These are phyloP conservation scores for Mormyrus hasselquistii DNA, from an alignment of 2,797 vertebrate genomes.

Conservation along the genomic window DNA sequence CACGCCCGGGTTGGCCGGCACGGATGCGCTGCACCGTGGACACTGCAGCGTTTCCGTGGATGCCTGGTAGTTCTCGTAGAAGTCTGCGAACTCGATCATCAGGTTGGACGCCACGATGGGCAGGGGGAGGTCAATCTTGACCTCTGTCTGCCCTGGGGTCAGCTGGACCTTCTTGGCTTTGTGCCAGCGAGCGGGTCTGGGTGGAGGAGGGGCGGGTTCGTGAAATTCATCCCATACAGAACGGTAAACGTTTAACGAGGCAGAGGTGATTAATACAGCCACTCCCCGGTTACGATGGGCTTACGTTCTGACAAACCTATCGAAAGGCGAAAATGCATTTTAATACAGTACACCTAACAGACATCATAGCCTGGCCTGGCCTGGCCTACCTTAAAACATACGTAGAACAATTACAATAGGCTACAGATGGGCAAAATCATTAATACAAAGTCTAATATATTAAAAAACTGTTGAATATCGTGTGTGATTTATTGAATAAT, in stretches of 20 bases:
- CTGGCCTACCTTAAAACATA: background rate
- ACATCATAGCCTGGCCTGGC: background rate
- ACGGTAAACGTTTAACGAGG: background rate
- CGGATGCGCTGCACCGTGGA: constrained; percentile 92
- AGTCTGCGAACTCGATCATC: constrained; percentile 98
- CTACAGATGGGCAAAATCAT: background rate
- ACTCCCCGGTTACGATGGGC: background rate
- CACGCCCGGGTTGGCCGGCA: constrained; percentile 93
- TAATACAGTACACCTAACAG: background rate
- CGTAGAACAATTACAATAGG: background rate
- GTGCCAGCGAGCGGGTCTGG: constrained; percentile 94
- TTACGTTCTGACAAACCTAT: background rate
- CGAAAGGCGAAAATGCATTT: background rate
- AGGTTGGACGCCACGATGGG: constrained; percentile 96
- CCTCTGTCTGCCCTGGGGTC: constrained; percentile 93
- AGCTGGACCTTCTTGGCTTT: constrained; percentile 97
- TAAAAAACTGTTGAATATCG: background rate
- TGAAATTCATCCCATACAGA: background rate
- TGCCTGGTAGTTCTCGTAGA: constrained; percentile 98
- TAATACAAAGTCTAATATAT: background rate
- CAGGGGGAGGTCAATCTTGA: constrained; percentile 92
- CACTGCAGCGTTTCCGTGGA: constrained; percentile 97
- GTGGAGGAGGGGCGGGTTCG: background rate
- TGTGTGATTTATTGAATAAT: background rate
- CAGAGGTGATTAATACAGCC: background rate